Percentiles rank a stretch among this genome's conserved stretches.
phyloP scores from a whole-genome alignment of 2,888 invertebrate species.

The Drosophila merina region DNA sequence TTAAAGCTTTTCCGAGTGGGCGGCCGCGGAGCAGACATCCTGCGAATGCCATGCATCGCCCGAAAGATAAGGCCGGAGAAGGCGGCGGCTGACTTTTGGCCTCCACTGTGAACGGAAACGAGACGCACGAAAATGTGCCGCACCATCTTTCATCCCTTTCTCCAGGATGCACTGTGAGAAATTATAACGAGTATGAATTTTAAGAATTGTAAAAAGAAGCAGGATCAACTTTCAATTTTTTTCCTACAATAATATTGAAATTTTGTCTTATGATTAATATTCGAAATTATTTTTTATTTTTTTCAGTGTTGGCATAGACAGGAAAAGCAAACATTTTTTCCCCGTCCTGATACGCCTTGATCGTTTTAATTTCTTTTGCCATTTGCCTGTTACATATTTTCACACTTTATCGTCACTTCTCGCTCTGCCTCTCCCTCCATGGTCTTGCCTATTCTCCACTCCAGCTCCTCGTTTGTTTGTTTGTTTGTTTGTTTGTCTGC shows the following conservation, averaged over 20 bases:
- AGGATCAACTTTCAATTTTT: no score
- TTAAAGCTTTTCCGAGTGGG: background rate
- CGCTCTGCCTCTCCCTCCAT: background rate
- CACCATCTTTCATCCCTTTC: background rate
- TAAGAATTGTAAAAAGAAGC: no score
- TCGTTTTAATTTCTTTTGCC: slow-evolving; percentile 75
- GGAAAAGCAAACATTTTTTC: slow-evolving; percentile 40
- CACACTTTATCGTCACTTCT: slow-evolving; percentile 63
- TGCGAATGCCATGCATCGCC: slow-evolving; percentile 34
- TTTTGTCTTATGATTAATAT: no score
- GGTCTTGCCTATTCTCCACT: background rate
- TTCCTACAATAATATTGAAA: no score
- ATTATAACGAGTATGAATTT: no score
- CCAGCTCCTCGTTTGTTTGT: slow-evolving; percentile 8
- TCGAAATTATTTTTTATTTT: no score
- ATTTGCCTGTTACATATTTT: slow-evolving; percentile 69
- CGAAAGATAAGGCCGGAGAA: slow-evolving; percentile 42
- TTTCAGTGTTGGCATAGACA: slow-evolving; percentile 1
- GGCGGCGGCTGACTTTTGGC: slow-evolving; percentile 61
- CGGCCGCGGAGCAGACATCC: slow-evolving; percentile 13
- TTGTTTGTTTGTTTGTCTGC: slow-evolving; percentile 36
- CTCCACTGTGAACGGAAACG: slow-evolving; percentile 41
- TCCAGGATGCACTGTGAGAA: background rate
- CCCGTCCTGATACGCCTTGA: slow-evolving; percentile 18
- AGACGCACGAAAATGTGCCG: slow-evolving; percentile 16